Evolutionary conservation across 2,113 vertebrate species (phyloP).

Genomic region (Jaculus jaculus): DNA sequence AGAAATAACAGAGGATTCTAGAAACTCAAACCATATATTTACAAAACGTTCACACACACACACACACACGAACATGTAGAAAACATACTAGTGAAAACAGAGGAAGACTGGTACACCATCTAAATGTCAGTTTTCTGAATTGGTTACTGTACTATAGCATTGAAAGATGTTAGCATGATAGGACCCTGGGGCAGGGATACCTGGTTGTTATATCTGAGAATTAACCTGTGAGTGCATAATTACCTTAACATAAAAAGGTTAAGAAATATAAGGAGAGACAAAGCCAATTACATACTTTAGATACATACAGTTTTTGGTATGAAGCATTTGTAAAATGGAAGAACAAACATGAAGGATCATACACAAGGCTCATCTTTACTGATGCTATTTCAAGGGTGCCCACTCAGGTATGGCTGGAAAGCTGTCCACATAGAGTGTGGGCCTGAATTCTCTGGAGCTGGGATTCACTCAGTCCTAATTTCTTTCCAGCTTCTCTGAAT

Average conservation of each 20-base stretch:
- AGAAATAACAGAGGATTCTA: not conserved
- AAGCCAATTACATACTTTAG: not conserved
- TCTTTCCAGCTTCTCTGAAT: not conserved
- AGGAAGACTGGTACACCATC: not conserved
- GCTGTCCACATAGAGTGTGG: accelerated
- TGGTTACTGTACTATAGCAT: not conserved
- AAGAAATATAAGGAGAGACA: not conserved
- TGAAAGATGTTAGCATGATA: not conserved
- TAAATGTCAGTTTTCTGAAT: not conserved
- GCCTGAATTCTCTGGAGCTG: not conserved
- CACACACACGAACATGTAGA: not conserved
- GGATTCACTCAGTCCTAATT: not conserved
- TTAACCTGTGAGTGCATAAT: not conserved
- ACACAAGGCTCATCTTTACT: not conserved
- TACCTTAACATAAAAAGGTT: not conserved
- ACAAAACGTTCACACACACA: not conserved
- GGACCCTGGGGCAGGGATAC: not conserved
- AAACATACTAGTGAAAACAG: not conserved
- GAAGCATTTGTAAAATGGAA: not conserved
- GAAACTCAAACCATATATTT: not conserved
- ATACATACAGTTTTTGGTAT: not conserved
- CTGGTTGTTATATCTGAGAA: not conserved
- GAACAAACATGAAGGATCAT: not conserved
- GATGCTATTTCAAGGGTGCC: too few relatives aligned
- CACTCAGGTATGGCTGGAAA: not conserved